Percentiles rank a stretch among this genome's conserved stretches.
Evolutionary conservation across 92 coral and sea anemone genomes (phyloP).

Genomic region (Pocillopora grandis): DNA sequence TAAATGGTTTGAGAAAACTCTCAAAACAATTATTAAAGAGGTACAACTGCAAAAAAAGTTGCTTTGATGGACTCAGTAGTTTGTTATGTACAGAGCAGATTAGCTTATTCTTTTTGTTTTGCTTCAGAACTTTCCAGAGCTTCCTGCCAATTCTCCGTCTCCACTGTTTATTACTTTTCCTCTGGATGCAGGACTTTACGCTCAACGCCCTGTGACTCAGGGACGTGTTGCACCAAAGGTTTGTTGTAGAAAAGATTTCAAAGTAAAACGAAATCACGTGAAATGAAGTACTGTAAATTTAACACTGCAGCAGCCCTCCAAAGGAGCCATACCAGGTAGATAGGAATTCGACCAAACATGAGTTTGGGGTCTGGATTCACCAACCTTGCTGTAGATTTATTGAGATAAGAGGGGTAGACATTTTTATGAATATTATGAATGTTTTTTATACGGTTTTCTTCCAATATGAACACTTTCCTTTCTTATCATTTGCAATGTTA

Average conservation of each 20-base stretch:
- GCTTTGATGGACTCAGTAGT: too few species aligned
- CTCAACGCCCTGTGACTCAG: conserved; percentile 84
- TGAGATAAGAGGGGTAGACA: too few species aligned
- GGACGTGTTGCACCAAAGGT: conserved; percentile 80
- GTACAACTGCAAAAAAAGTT: conserved; percentile 26
- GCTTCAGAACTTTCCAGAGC: conserved; percentile 84
- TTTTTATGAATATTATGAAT: too few species aligned
- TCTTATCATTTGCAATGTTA: too few species aligned
- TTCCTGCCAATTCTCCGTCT: conserved; percentile 94
- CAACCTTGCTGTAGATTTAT: too few species aligned
- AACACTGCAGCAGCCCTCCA: not conserved
- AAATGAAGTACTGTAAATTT: not conserved
- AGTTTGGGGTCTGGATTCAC: too few species aligned
- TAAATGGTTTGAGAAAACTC: conserved; percentile 91
- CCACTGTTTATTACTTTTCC: conserved; percentile 92
- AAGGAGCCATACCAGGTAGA: not conserved
- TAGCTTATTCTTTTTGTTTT: not conserved
- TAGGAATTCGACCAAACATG: too few species aligned
- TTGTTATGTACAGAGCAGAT: not conserved
- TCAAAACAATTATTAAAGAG: conserved; percentile 81
- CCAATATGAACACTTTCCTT: too few species aligned
- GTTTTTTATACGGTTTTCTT: too few species aligned
- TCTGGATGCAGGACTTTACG: conserved; percentile 70
- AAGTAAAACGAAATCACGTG: not conserved
- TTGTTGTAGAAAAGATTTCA: conserved; percentile 4